A percentile compares a stretch with the other conserved stretches of the same genome.
phyloP scores from a whole-genome alignment of 1,140 invertebrate species.

The Prorops nasuta region DNA sequence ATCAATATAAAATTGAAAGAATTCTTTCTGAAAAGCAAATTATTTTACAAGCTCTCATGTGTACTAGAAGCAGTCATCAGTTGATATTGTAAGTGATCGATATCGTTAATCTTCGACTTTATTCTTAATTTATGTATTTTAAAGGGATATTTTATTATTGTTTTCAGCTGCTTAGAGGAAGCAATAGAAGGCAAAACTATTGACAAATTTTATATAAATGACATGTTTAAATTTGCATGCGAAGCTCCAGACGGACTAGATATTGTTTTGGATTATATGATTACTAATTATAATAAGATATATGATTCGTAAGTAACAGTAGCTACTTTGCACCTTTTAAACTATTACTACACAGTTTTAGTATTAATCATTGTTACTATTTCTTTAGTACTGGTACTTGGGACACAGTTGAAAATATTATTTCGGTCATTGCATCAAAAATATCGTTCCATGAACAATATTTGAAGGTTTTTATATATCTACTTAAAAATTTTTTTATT shows the following conservation, averaged over 20 bases:
- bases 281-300: conserved; percentile 49
- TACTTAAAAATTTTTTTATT: no score
- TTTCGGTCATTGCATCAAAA: conserved; percentile 23
- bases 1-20: conserved; percentile 54
- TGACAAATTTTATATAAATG: conserved; percentile 50
- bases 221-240: conserved; percentile 50
- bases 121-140: background rate
- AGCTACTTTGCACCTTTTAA: no score
- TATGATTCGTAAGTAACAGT: conserved; percentile 54
- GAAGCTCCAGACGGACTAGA: conserved; percentile 53
- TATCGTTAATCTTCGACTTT: conserved; percentile 2
- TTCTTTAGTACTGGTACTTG: conserved; percentile 33
- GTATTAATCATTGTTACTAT: background rate
- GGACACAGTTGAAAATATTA: conserved; percentile 22
- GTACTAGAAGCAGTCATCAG: conserved; percentile 51
- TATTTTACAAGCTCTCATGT: conserved; percentile 62
- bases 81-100: background rate
- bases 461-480: conserved; percentile 32
- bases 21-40: conserved; percentile 61
- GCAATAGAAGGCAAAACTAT: conserved; percentile 48
- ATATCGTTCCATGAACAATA: conserved; percentile 28
- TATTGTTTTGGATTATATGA: conserved; percentile 56
- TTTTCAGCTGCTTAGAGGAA: conserved; percentile 52
- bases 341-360: no score
- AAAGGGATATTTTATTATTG: conserved; percentile 9